A percentile compares a stretch with the other conserved stretches of the same genome.
These are phyloP conservation scores for Xerus inauris DNA, from an alignment of 2,113 vertebrate genomes.

Conservation along the genomic window DNA sequence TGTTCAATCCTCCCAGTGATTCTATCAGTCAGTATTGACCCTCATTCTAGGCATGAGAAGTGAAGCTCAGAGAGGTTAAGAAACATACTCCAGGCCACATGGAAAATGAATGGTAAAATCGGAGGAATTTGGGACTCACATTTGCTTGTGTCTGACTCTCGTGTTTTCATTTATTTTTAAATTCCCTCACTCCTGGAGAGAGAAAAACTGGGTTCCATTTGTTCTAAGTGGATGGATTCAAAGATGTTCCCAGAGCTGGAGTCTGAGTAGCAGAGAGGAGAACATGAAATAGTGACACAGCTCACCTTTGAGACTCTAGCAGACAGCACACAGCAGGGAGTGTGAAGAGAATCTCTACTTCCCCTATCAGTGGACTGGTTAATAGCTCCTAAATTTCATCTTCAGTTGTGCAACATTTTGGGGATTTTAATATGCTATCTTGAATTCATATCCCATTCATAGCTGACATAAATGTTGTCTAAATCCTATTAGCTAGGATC, in stretches of 20 bases:
- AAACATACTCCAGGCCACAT: neutral
- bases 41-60: neutral
- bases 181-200: neutral
- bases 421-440: conserved; percentile 17
- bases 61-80: neutral
- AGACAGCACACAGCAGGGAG: neutral
- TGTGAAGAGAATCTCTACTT: neutral
- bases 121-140: neutral
- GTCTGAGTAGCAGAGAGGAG: neutral
- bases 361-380: neutral
- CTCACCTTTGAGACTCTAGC: neutral
- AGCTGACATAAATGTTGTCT: conserved; percentile 29
- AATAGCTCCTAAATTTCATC: neutral
- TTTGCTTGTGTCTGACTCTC: conserved; percentile 2
- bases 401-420: neutral
- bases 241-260: neutral
- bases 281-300: neutral
- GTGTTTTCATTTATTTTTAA: neutral
- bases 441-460: conserved; percentile 44
- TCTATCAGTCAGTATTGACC: neutral
- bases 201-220: neutral
- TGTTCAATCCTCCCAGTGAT: neutral
- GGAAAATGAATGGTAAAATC: neutral
- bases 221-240: neutral
- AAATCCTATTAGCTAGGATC: conserved; percentile 62